Evolutionary conservation across 2,113 vertebrate genomes (phyloP).

Genomic region (Agelaius phoeniceus): DNA sequence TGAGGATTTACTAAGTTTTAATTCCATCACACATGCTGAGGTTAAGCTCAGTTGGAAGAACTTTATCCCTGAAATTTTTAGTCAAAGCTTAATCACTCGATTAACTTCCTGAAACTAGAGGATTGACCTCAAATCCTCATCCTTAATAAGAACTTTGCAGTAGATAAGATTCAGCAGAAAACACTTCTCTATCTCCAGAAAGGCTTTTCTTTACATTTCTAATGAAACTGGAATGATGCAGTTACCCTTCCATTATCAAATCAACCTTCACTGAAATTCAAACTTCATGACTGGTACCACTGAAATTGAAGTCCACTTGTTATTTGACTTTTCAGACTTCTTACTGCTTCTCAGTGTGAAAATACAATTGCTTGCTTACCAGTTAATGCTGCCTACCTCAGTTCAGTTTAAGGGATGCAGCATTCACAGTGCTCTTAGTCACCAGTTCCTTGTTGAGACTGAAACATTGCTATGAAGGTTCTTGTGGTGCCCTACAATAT

Average conservation of each 20-base stretch:
- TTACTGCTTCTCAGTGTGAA: background rate
- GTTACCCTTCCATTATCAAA: background rate
- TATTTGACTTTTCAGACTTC: background rate
- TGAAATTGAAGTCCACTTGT: background rate
- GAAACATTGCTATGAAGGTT: background rate
- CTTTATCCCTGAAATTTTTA: slow-evolving; percentile 26
- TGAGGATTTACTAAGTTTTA: background rate
- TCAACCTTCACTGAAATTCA: background rate
- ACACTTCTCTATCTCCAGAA: background rate
- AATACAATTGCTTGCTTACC: background rate
- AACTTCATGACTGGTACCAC: background rate
- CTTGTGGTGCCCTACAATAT: background rate
- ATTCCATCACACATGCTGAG: background rate
- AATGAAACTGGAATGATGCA: background rate
- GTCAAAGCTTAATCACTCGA: slow-evolving; percentile 18
- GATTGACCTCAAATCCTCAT: slow-evolving; percentile 18
- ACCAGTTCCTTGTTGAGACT: background rate
- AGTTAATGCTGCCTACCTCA: background rate
- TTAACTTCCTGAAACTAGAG: slow-evolving; percentile 26
- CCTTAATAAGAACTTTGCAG: background rate
- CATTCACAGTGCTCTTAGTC: background rate
- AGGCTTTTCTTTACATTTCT: background rate
- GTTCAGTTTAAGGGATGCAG: background rate
- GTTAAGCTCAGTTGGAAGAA: slow-evolving; percentile 5
- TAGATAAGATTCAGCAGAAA: background rate